Base-by-base conservation (phyloP, 2,113 vertebrate species). In the Holacanthus passer region DNA sequence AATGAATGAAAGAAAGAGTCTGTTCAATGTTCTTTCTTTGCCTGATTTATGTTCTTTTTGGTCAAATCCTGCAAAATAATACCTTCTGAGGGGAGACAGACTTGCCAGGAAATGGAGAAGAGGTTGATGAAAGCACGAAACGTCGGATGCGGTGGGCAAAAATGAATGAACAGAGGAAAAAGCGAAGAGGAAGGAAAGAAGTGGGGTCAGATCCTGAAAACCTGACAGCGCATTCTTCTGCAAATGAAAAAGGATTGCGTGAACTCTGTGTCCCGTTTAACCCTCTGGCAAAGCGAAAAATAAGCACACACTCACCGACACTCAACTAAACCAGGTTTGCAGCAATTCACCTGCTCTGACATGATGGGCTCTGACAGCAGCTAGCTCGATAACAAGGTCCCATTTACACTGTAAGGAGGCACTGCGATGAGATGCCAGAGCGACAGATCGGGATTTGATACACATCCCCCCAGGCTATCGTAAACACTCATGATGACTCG, bases 301-400 rank as follows among this genome's bases (percentile, higher is more conserved):
- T 64, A 79, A 78, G 70, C 65, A 52, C 41, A 43, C 52, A 27
- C 69, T 56, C 68, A 37, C 64, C 79, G 27, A 27, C 24, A 56
- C 59, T 50, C 59, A 50, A 58, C 73, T 35, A n/a, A 56, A 75
- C 69, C 70, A 63, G 78, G 73, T 71, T 76, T 72, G 48, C 59
- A 62, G 69, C 63, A 79, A 75, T 73, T 91, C 84, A 91, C 65
- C 82, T 73, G 50, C 64, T 82, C 74, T 80, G 69, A 76, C 72
- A 47, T 32, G 82, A 89, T 78, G 86, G 82, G 86, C 53, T 73
- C 22, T 86, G 87, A 89, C 81, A 86, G 83, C 83, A 83, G 75
- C 71, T 7, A 50, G 58, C 70, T 32, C 22, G 4, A 73, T 84
- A 82, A 85, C 80, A 78, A 75, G 65, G 56, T 62, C 66, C 41